phyloP scores from a whole-genome alignment of 2,888 invertebrate genomes.

The Hyposoter dolosus region DNA sequence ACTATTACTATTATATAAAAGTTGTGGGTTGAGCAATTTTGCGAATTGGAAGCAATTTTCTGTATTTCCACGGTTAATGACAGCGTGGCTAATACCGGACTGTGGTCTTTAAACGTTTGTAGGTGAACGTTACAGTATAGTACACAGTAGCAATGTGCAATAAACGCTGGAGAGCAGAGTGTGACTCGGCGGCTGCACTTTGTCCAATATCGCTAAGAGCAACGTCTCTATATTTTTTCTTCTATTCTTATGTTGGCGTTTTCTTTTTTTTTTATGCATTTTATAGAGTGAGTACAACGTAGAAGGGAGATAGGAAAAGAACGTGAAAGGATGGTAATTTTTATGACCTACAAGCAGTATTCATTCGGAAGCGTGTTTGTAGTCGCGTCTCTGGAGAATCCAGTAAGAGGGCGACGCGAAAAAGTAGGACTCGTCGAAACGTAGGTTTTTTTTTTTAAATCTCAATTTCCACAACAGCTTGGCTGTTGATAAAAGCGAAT shows the following conservation, averaged over 20 bases:
- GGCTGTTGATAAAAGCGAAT: not conserved
- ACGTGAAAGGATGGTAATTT: conserved; percentile 36
- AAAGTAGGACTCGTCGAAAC: conserved; percentile 25
- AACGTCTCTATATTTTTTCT: conserved; percentile 6
- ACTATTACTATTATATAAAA: not conserved
- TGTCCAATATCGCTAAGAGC: conserved; percentile 42
- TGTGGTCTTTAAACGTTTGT: conserved; percentile 31
- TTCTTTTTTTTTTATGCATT: conserved; percentile 5
- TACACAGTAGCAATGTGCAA: conserved; percentile 29
- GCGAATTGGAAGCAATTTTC: conserved; percentile 53
- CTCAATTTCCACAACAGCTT: not conserved
- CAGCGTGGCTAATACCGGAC: conserved; percentile 35
- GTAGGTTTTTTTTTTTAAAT: not conserved
- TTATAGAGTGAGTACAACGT: not conserved
- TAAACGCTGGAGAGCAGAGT: conserved; percentile 33
- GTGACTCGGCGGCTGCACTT: conserved; percentile 28
- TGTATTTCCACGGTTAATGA: conserved; percentile 28
- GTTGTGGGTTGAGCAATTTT: conserved; percentile 45
- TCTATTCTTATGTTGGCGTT: not conserved
- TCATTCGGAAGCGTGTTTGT: conserved; percentile 26
- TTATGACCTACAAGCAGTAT: conserved; percentile 31
- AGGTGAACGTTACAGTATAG: conserved; percentile 6
- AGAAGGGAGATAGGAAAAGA: not conserved
- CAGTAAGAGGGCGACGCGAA: not conserved
- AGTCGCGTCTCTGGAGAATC: conserved; percentile 39